phyloP scores from a whole-genome alignment of 2,797 vertebrate genomes.

The Notamacropus eugenii region DNA sequence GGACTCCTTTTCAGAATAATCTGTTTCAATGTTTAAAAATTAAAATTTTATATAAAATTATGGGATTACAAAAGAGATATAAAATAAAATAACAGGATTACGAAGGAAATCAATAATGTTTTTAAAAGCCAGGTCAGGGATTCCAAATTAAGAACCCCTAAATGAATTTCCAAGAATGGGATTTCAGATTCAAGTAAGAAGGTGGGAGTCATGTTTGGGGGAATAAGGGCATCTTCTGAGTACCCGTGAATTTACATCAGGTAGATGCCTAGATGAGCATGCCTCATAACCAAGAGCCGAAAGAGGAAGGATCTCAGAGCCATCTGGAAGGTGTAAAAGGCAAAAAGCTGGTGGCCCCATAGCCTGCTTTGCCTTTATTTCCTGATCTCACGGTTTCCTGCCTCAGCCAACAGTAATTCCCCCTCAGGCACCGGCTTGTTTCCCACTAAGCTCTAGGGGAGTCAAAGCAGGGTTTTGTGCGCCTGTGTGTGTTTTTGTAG shows the following conservation, averaged over 20 bases:
- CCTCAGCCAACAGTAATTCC: constrained; percentile 27
- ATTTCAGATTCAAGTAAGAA: constrained; percentile 38
- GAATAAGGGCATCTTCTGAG: constrained; percentile 60
- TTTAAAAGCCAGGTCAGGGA: not conserved
- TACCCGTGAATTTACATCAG: constrained; percentile 56
- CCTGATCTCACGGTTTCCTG: constrained; percentile 39
- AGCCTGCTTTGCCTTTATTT: constrained; percentile 39
- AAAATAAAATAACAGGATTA: not conserved
- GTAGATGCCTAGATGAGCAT: constrained; percentile 60
- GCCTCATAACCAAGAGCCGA: constrained; percentile 27
- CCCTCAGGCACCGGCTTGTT: constrained; percentile 61
- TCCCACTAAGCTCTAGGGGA: constrained; percentile 53
- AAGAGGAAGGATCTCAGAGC: constrained; percentile 53
- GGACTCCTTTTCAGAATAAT: not conserved
- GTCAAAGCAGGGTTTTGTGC: not conserved
- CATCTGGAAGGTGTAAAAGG: constrained; percentile 68
- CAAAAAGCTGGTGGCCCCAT: constrained; percentile 37
- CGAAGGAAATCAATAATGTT: not conserved
- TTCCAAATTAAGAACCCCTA: not conserved
- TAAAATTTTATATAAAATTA: not conserved
- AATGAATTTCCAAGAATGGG: not conserved
- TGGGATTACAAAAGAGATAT: not conserved
- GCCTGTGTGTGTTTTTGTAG: not conserved
- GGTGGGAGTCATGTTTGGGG: not conserved
- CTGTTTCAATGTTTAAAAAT: not conserved